phyloP scores from a whole-genome alignment of 2,113 vertebrate species.

The Pedionomus torquatus region DNA sequence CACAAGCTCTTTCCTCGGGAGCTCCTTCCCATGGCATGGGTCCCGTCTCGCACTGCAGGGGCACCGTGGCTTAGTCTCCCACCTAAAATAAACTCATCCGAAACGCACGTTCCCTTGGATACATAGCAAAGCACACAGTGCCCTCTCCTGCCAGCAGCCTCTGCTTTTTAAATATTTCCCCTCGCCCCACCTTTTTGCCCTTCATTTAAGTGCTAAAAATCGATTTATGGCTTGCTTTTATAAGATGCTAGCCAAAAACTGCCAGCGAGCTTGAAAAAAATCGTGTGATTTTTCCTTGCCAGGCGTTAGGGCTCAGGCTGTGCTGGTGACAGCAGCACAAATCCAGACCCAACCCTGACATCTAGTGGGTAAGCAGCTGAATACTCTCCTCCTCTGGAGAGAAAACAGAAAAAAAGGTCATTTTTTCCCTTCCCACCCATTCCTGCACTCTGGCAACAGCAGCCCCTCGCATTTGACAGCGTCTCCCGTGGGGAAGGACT shows the following conservation, averaged over 20 bases:
- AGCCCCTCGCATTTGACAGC: accelerated
- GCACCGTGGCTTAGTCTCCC: neutral
- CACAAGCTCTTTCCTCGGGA: neutral
- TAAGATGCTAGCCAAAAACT: neutral
- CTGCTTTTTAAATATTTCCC: too few species aligned
- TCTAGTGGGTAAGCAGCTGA: neutral
- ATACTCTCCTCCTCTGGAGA: neutral
- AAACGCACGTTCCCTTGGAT: accelerated
- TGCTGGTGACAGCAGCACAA: neutral
- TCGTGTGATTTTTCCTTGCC: accelerated
- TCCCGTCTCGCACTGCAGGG: accelerated
- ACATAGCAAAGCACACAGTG: neutral
- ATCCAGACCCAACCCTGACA: constrained; percentile 7
- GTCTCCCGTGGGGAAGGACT: accelerated
- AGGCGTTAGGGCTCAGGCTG: neutral
- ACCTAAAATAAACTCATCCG: neutral
- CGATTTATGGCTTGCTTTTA: neutral
- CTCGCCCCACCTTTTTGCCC: neutral
- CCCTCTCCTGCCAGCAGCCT: constrained; percentile 18
- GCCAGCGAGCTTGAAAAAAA: neutral
- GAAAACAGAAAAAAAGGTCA: too few species aligned
- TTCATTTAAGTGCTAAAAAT: neutral
- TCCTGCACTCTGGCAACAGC: neutral
- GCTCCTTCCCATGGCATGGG: accelerated
- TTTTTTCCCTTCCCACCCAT: neutral